Evolutionary conservation across 2,797 vertebrate species (phyloP).

Genomic region (Mus caroli): DNA sequence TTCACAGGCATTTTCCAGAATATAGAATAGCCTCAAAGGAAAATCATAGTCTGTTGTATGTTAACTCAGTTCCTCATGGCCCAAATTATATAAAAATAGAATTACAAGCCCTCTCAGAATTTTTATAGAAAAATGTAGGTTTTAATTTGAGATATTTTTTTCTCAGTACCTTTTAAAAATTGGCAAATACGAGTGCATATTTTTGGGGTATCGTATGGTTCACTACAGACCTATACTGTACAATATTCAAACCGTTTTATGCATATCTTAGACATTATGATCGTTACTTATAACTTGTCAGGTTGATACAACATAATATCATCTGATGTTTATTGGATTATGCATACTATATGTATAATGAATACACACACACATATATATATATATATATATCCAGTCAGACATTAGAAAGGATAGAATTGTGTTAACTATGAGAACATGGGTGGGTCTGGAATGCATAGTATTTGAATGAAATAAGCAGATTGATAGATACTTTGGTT

Average conservation of each 20-base stretch:
- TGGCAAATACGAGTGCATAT: neutral
- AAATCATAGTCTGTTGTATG: slow-evolving; percentile 47
- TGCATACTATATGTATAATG: neutral
- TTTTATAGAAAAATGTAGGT: slow-evolving; percentile 22
- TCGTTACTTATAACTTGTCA: neutral
- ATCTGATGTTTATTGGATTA: neutral
- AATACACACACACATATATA: no score
- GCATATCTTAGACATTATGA: neutral
- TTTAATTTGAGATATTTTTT: neutral
- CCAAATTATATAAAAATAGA: slow-evolving; percentile 25
- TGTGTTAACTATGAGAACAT: neutral
- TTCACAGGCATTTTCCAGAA: slow-evolving; percentile 12
- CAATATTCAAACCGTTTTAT: neutral
- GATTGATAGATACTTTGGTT: neutral
- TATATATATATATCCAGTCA: neutral
- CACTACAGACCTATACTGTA: neutral
- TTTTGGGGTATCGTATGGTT: neutral
- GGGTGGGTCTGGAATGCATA: neutral
- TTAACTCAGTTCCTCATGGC: neutral
- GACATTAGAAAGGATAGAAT: neutral
- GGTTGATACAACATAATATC: neutral
- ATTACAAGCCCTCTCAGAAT: neutral
- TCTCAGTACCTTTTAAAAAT: neutral
- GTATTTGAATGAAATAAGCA: neutral
- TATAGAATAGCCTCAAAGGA: neutral